Evolutionary conservation across 53 echinoderm and acorn worm species (phyloP).

Genomic region (Temnopleurus reevesii): DNA sequence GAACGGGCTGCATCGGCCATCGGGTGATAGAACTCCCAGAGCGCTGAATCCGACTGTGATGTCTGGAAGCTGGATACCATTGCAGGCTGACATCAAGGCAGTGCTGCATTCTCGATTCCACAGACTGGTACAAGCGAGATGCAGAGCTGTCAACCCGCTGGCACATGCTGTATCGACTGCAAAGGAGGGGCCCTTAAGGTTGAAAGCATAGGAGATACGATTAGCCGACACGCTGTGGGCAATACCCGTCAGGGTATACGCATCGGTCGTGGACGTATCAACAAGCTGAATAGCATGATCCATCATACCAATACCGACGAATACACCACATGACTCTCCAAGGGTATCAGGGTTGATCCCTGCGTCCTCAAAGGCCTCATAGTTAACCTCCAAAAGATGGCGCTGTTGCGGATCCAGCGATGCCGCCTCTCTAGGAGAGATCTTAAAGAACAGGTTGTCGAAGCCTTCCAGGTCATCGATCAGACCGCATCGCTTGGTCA

Average conservation of each 20-base stretch:
- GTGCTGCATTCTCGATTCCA: conserved; percentile 82
- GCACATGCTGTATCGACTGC: conserved; percentile 95
- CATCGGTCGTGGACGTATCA: conserved; percentile 73
- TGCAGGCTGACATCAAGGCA: conserved; percentile 82
- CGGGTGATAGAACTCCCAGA: conserved; percentile 89
- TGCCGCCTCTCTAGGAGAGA: conserved; percentile 88
- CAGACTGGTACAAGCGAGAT: conserved; percentile 88
- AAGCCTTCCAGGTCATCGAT: conserved; percentile 81
- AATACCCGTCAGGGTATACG: conserved; percentile 84
- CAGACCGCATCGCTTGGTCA: conserved; percentile 69
- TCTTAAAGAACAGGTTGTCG: conserved; percentile 94
- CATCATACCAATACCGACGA: conserved; percentile 83
- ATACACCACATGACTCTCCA: conserved; percentile 73
- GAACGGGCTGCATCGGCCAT: conserved; percentile 92
- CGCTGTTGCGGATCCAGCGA: conserved; percentile 94
- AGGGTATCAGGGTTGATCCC: conserved; percentile 73
- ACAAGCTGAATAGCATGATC: conserved; percentile 73
- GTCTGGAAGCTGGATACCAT: conserved; percentile 81
- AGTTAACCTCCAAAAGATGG: conserved; percentile 88
- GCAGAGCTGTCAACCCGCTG: conserved; percentile 90
- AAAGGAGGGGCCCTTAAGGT: conserved; percentile 82
- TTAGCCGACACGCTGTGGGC: conserved; percentile 81
- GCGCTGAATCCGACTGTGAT: conserved; percentile 96
- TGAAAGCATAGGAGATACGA: conserved; percentile 83
- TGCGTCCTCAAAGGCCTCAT: conserved; percentile 93